phyloP scores from a whole-genome alignment of 2,797 vertebrate genomes.

The Leontopithecus rosalia region DNA sequence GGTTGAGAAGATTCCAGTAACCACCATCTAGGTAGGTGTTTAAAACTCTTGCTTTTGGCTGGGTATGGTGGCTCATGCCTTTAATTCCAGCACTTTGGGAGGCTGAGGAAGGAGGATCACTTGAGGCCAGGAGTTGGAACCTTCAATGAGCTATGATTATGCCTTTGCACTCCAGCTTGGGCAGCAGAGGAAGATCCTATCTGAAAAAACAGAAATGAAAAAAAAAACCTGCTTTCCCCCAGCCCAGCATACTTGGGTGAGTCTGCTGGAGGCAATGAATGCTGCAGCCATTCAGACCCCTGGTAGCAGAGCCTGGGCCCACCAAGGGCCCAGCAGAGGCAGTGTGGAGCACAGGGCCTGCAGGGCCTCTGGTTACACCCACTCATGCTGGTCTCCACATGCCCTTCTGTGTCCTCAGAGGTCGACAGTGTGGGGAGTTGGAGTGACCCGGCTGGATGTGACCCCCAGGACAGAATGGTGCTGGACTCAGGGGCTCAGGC shows the following conservation, averaged over 20 bases:
- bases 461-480: slow-evolving; percentile 89
- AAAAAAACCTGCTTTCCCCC: not conserved
- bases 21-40: not conserved
- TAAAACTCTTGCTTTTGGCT: not conserved
- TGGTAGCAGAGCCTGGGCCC: not conserved
- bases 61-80: not conserved
- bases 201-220: not conserved
- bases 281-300: not conserved
- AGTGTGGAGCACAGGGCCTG: not conserved
- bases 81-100: not conserved
- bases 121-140: not conserved
- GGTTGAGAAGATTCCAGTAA: not conserved
- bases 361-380: not conserved
- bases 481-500: slow-evolving; percentile 88
- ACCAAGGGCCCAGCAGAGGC: not conserved
- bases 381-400: slow-evolving; percentile 50
- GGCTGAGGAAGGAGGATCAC: not conserved
- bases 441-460: slow-evolving; percentile 63
- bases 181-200: not conserved
- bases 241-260: not conserved
- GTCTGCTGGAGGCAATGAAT: not conserved
- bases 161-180: not conserved
- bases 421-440: slow-evolving; percentile 53
- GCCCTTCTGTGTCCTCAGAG: slow-evolving; percentile 73
- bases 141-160: not conserved